Evolutionary conservation across 2,888 invertebrate genomes (phyloP), one percentile per base, ranked within the genome.

Genomic region (Melipona bicolor): DNA sequence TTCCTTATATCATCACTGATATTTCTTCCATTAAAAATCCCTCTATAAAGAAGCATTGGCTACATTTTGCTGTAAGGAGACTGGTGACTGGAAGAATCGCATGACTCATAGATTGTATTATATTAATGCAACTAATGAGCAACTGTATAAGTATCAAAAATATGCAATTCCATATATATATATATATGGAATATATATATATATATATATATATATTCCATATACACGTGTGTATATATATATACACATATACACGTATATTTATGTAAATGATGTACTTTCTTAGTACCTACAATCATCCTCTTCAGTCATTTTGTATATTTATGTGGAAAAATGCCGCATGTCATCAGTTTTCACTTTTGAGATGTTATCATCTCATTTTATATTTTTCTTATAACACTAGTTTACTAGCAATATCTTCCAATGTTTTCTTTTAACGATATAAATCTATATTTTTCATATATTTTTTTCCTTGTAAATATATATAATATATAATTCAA

Each of bases 61-160:
- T 75, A 17, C 49, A 32, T 3, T 67, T 56, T 21, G 61, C 54
- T 50, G 13, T 36, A 36, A 56, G 56, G 56, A 83, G 54, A 74
- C n/a, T 77, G 56, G 21, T 61, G 32, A 36, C 36, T 9, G 43
- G 73, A 21, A 61, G 65, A 52, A 80, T 77, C 61, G 50, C 11
- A 6, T 52, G 50, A 76, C 56, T 59, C 68, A 17, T 50, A 13
- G n/a, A 74, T 78, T 83, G 83, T 73, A 83, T 82, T 83, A 78
- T 83, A 83, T 73, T 74, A 82, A 83, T 82, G 65, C 73, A 77
- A 64, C 32, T n/a, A 32, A 6, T 49, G 54, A 43, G 50, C 13
- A 5, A 13, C 3, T 19, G 15, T 56, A 49, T n/a, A 21, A 69
- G 11, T 65, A 67, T 70, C 50, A 59, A 71, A 50, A 17, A 59